phyloP scores from a whole-genome alignment of 2,888 invertebrate genomes.

The Ochlodes sylvanus region DNA sequence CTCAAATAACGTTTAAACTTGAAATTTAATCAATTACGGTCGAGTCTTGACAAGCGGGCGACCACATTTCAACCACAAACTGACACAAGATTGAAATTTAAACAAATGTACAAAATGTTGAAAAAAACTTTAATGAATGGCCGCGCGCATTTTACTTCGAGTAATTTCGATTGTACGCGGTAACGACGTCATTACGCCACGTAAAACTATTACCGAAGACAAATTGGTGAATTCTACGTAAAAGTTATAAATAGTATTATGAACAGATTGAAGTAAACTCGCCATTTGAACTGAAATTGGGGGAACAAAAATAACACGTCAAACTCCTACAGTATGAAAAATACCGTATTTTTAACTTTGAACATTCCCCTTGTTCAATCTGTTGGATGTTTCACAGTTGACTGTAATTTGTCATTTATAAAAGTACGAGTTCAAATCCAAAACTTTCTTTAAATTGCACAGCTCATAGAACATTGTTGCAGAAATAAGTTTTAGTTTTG shows the following conservation, averaged over 20 bases:
- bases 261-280: constrained; percentile 34
- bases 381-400: constrained; percentile 69
- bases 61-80: no score
- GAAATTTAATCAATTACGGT: no score
- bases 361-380: constrained; percentile 57
- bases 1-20: no score
- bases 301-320: constrained; percentile 61
- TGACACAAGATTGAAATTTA: no score
- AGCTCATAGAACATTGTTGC: no score
- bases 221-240: constrained; percentile 45
- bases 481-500: no score
- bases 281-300: constrained; percentile 46
- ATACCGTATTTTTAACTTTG: constrained; percentile 53
- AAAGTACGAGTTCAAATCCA: not conserved
- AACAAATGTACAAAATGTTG: not conserved
- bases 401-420: constrained; percentile 52
- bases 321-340: constrained; percentile 17
- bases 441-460: not conserved
- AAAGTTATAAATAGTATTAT: constrained; percentile 43
- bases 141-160: not conserved
- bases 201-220: constrained; percentile 40
- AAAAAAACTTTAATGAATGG: not conserved
- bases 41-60: no score
- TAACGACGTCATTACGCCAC: constrained; percentile 34
- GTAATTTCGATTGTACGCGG: constrained; percentile 27